phyloP scores from a whole-genome alignment of 2,888 invertebrate species.

The Phaedon cochleariae region DNA sequence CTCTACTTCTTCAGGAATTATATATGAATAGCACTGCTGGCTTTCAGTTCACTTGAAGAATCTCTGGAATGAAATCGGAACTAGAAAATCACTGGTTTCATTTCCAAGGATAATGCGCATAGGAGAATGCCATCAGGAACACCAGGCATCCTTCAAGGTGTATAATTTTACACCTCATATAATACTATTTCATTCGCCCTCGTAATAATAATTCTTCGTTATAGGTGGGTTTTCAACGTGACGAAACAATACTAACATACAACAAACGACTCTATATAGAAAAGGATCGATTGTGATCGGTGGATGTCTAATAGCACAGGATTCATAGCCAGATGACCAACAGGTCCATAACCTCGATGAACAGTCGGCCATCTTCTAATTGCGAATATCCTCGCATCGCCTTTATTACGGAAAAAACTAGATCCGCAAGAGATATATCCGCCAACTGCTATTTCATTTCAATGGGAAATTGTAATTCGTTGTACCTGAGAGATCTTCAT shows the following conservation, averaged over 20 bases:
- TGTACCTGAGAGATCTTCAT: constrained; percentile 19
- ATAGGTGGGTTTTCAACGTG: background rate
- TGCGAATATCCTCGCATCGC: constrained; percentile 29
- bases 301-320: constrained; percentile 49
- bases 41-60: no score
- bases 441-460: background rate
- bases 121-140: no score
- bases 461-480: background rate
- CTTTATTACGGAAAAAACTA: constrained; percentile 23
- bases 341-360: constrained; percentile 53
- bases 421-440: constrained; percentile 25
- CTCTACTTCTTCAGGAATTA: no score
- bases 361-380: constrained; percentile 42
- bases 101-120: no score
- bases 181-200: background rate
- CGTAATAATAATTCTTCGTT: constrained; percentile 8
- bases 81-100: no score
- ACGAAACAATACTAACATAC: constrained; percentile 27
- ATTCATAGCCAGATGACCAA: constrained; percentile 53
- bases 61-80: no score
- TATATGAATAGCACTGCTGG: no score
- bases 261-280: constrained; percentile 31
- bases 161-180: no score
- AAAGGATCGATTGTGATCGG: constrained; percentile 45
- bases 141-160: no score